phyloP scores from a whole-genome alignment of 2,113 vertebrate genomes.

The Ailuropoda melanoleuca region DNA sequence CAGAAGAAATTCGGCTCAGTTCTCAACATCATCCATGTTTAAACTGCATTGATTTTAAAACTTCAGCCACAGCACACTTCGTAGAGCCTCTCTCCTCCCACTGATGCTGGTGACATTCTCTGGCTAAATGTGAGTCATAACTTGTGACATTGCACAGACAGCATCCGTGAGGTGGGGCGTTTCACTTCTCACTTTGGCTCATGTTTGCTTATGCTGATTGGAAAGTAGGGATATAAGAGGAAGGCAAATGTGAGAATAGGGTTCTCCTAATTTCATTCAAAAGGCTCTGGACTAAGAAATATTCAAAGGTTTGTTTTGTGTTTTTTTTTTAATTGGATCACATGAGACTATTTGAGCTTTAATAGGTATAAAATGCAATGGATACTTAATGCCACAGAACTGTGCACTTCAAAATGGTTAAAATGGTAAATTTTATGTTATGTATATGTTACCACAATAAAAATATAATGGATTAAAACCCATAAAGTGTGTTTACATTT shows the following conservation, averaged over 20 bases:
- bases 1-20: conserved; percentile 26
- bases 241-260: conserved; percentile 38
- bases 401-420: not conserved
- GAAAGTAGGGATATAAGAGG: conserved; percentile 7
- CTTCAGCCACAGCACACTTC: not conserved
- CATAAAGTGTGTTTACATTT: not conserved
- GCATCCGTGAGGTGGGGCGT: conserved; percentile 20
- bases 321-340: too few relatives aligned
- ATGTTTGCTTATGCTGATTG: conserved; percentile 55
- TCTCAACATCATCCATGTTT: conserved; percentile 42
- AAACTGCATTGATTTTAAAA: conserved; percentile 43
- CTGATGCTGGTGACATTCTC: conserved; percentile 51
- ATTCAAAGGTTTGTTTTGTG: not conserved
- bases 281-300: conserved; percentile 29
- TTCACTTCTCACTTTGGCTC: conserved; percentile 65
- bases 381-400: not conserved
- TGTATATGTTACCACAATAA: not conserved
- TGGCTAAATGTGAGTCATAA: conserved; percentile 55
- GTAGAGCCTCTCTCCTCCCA: conserved; percentile 5
- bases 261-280: conserved; percentile 45
- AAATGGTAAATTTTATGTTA: not conserved
- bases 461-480: not conserved
- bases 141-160: conserved; percentile 51
- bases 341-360: not conserved
- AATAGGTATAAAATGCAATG: not conserved